phyloP scores from a whole-genome alignment of 2,797 vertebrate species.

The Xerus rutilus region DNA sequence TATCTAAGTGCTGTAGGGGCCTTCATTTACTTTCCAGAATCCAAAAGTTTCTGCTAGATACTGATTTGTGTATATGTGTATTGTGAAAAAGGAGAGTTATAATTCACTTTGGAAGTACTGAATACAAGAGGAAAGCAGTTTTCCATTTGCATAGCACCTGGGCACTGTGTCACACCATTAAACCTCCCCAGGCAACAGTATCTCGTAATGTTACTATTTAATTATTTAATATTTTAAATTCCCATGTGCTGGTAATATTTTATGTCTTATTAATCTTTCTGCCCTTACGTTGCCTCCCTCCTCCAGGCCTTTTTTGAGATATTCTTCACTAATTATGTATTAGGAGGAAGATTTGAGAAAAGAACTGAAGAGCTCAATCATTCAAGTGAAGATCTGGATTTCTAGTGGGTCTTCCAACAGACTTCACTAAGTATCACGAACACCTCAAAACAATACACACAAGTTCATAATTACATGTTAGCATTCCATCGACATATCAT shows the following conservation, averaged over 20 bases:
- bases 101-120: not conserved
- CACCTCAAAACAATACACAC: not conserved
- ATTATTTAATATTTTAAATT: constrained; percentile 30
- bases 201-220: not conserved
- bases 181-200: not conserved
- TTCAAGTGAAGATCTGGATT: constrained; percentile 5
- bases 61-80: not conserved
- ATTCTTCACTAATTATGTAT: constrained; percentile 16
- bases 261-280: constrained; percentile 26
- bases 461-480: constrained; percentile 11
- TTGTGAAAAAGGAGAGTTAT: not conserved
- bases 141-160: not conserved
- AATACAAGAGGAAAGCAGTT: not conserved
- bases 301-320: not conserved
- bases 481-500: not conserved
- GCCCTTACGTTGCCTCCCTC: not conserved
- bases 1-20: not conserved
- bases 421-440: not conserved
- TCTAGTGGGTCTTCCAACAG: not conserved
- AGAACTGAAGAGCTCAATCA: not conserved
- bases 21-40: constrained; percentile 15
- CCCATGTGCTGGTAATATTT: not conserved
- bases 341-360: not conserved
- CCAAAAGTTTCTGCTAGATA: not conserved
- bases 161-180: not conserved